Conservation (phyloP, 1,140 invertebrate genomes). For the Pogonomyrmex barbatus region DNA sequence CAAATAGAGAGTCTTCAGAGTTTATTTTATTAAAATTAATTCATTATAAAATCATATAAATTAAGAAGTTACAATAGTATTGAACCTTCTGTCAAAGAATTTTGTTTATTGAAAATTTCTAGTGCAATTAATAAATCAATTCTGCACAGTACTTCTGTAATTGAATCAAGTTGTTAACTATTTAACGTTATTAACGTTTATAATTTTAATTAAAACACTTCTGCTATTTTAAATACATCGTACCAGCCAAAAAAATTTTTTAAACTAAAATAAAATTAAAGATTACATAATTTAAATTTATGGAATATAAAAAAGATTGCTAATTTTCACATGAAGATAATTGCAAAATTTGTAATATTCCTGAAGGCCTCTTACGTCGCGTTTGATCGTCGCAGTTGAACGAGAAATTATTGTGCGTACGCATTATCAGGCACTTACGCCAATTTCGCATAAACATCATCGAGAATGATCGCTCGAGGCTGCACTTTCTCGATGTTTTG, state of each 20-base stretch:
- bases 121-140: background rate
- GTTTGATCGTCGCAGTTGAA: constrained; percentile 5
- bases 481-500: background rate
- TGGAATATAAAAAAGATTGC: background rate
- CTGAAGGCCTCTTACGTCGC: background rate
- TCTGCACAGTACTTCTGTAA: background rate
- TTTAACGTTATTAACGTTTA: background rate
- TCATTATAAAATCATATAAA: background rate
- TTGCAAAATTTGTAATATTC: background rate
- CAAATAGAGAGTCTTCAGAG: background rate
- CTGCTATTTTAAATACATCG: background rate
- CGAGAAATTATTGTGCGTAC: background rate
- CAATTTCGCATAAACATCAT: constrained; percentile 13
- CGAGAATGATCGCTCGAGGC: background rate
- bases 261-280: background rate
- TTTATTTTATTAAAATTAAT: background rate
- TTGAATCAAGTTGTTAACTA: background rate
- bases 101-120: background rate
- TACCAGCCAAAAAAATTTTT: background rate
- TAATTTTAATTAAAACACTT: background rate
- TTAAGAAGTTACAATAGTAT: background rate
- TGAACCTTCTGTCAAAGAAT: background rate
- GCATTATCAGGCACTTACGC: background rate
- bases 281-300: background rate
- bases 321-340: background rate